Base-by-base conservation (phyloP, 2,113 vertebrate species). In the Nestor notabilis region DNA sequence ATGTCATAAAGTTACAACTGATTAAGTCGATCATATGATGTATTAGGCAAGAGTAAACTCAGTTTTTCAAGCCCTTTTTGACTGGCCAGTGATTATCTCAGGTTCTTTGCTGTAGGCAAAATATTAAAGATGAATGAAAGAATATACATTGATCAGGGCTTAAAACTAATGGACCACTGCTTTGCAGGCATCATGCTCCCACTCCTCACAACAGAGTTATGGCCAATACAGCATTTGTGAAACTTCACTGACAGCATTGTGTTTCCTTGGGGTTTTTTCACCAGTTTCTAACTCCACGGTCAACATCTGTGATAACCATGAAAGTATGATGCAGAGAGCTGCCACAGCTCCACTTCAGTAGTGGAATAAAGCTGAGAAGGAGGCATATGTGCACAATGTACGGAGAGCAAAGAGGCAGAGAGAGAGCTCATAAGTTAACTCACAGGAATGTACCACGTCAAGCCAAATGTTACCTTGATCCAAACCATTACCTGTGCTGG, bases 11-110 rank as follows among this genome's bases (percentile, higher is more conserved):
- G 63, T 74, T 79, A 60, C 29, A 95, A 15, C 66, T 75, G 75
- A 92, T 93, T 96, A 70, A 85, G 80, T 21, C 68, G 75, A 56
- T 72, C 44, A 56, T 56, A 83, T 74, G 35, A 92, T 82, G 84
- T 77, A 85, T 43, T 84, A 77, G 89, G 19, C 31, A 56, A 21
- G 28, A 90, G 7, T 71, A 82, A 87, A 1, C 3, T 21, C 76
- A 43, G 7, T 14, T 69, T 91, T 89, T 93, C 37, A 66, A 25
- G 76, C 11, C 6, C 17, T 50, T 86, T 74, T 65, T 76, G 49
- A 33, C 9, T 93, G 58, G 11, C 31, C 16, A 18, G 4, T 65
- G 56, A 33, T 61, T 46, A 46, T 27, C 33, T 72, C 64, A 4
- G 35, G 28, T 61, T 81, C 68, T 55, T 91, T 27, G 24, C 27